phyloP scores from a whole-genome alignment of 2,888 invertebrate species.

The Branchellion lobata region DNA sequence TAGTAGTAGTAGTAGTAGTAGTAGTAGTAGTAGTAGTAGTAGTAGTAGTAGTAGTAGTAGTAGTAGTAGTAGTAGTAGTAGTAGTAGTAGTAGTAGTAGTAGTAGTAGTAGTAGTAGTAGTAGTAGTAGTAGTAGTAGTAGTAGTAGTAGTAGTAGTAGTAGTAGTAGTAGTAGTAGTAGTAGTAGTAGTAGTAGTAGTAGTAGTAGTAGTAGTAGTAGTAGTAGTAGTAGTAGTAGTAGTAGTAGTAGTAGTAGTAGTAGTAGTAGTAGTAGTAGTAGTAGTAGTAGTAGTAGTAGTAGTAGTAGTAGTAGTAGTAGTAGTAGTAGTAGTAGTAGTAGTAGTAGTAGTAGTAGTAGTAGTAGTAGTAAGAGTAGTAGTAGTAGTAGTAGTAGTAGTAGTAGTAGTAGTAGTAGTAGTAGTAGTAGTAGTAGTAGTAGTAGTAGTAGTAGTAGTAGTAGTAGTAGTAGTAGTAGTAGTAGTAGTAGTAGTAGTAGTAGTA shows the following conservation, averaged over 20 bases:
- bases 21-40: constrained; percentile 8
- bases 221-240: not conserved
- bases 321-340: not conserved
- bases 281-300: not conserved
- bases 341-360: constrained; percentile 8
- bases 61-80: not conserved
- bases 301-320: not conserved
- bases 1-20: not conserved
- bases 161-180: constrained; percentile 8
- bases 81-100: not conserved
- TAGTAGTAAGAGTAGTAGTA: not conserved
- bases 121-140: constrained; percentile 1
- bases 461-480: constrained; percentile 3
- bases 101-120: not conserved
- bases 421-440: not conserved
- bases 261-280: constrained; percentile 8
- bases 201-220: constrained; percentile 1
- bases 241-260: constrained; percentile 9
- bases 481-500: constrained; percentile 8
- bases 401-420: not conserved
- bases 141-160: not conserved
- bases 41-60: not conserved
- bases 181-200: constrained; percentile 13
- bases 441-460: not conserved
- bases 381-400: not conserved